Evolutionary conservation across 2,797 vertebrate species (phyloP), one percentile per base, ranked within the genome.

Genomic region (Sphenodon punctatus): DNA sequence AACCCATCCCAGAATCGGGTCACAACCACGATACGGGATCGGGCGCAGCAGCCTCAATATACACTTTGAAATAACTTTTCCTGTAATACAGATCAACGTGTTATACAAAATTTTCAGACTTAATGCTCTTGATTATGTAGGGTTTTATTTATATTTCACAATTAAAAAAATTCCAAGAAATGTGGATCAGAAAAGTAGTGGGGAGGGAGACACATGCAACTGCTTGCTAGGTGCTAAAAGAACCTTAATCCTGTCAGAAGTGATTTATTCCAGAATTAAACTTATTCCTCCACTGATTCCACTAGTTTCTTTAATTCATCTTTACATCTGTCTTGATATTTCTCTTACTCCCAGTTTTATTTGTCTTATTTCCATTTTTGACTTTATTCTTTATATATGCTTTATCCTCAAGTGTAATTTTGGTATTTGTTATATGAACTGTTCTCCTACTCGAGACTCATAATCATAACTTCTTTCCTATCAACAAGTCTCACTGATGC

Each of bases 121-220:
- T 55, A 70, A 38, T 32, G 86, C 84, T n/a, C 2, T 75, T 78
- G 72, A 55, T 84, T 27, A 46, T 53, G 19, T 80, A 81, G 69
- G 34, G 15, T 58, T 51, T 79, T 65, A 10, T 56, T 72, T 58
- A 79, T 72, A 20, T 22, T 19, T 41, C 39, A 38, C 76, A 61
- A n/a, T n/a, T n/a, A n/a, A n/a, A n/a, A n/a, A n/a, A n/a, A n/a
- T n/a, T n/a, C 19, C 20, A 16, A 75, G 61, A 84, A 86, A 46
- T 0, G 0, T 45, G 10, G 17, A 67, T 84, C 34, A 83, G 58
- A 84, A n/a, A n/a, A n/a, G n/a, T n/a, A n/a, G n/a, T n/a, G n/a
- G n/a, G 30, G 20, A 27, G 3, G 14, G 67, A 91, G 43, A 1
- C 72, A 71, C 65, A 53, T 59, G 30, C 46, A 74, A 63, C 19